Evolutionary conservation across 2,113 vertebrate genomes (phyloP).

Genomic region (Helogale parvula): DNA sequence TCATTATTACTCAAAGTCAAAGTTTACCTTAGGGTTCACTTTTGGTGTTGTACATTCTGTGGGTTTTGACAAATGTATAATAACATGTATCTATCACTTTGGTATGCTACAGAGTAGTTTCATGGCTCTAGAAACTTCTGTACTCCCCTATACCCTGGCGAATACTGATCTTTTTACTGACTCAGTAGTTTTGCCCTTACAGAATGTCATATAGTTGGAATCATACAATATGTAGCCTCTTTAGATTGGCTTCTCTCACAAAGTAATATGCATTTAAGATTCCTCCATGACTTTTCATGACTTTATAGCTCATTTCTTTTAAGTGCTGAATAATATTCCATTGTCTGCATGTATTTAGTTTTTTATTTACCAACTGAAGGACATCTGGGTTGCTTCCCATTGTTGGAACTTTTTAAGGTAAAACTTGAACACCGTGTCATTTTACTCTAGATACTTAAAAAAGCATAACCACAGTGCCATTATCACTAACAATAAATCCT

Average conservation of each 20-base stretch:
- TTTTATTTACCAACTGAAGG: neutral
- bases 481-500: neutral
- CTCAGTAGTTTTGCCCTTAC: neutral
- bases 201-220: neutral
- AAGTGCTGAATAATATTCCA: neutral
- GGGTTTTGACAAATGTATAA: neutral
- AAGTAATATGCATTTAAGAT: neutral
- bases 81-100: neutral
- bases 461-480: neutral
- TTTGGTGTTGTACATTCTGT: neutral
- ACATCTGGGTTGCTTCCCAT: neutral
- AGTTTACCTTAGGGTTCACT: neutral
- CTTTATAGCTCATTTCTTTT: neutral
- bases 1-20: neutral
- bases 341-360: neutral
- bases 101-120: neutral
- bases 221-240: neutral
- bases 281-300: neutral
- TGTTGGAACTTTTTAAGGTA: slow-evolving; percentile 43
- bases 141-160: neutral
- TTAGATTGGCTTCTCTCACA: neutral
- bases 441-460: slow-evolving; percentile 43
- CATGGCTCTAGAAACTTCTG: neutral
- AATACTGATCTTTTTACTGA: neutral
- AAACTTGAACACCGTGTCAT: neutral